Percentiles rank a stretch among this genome's conserved stretches.
Conservation (phyloP, 1,140 invertebrate species). For the Drosophila setifemur region DNA sequence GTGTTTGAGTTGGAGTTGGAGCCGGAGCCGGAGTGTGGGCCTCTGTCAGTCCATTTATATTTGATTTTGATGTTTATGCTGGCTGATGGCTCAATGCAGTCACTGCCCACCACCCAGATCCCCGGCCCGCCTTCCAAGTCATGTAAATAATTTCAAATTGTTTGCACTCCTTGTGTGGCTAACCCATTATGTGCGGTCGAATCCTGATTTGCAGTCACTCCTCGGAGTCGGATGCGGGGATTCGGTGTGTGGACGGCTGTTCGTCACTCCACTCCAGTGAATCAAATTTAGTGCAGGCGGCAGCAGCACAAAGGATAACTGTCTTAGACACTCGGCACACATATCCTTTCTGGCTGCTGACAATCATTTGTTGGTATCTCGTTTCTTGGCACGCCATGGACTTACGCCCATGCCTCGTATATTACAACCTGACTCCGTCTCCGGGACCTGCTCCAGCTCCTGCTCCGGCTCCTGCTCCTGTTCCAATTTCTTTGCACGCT, state of each 20-base stretch:
- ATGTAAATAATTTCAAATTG: constrained; percentile 60
- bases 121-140: neutral
- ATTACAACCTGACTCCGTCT: constrained; percentile 19
- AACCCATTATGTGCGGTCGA: constrained; percentile 62
- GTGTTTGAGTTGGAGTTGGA: neutral
- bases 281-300: constrained; percentile 57
- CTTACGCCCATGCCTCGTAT: constrained; percentile 32
- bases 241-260: constrained; percentile 4
- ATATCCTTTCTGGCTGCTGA: constrained; percentile 28
- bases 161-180: constrained; percentile 63
- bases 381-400: constrained; percentile 27
- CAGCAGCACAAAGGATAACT: constrained; percentile 27
- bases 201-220: constrained; percentile 60
- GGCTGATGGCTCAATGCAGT: constrained; percentile 53
- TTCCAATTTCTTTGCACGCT: constrained; percentile 18
- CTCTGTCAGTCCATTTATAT: constrained; percentile 71
- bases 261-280: constrained; percentile 64
- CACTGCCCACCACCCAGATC: neutral
- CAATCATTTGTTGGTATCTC: constrained; percentile 61
- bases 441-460: neutral
- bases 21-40: constrained; percentile 1
- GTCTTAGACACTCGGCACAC: constrained; percentile 12
- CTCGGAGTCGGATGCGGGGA: neutral
- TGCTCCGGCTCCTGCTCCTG: neutral
- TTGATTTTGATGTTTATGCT: constrained; percentile 78